Base-by-base conservation (phyloP, 2,888 invertebrate species). In the Drosophila koepferae region DNA sequence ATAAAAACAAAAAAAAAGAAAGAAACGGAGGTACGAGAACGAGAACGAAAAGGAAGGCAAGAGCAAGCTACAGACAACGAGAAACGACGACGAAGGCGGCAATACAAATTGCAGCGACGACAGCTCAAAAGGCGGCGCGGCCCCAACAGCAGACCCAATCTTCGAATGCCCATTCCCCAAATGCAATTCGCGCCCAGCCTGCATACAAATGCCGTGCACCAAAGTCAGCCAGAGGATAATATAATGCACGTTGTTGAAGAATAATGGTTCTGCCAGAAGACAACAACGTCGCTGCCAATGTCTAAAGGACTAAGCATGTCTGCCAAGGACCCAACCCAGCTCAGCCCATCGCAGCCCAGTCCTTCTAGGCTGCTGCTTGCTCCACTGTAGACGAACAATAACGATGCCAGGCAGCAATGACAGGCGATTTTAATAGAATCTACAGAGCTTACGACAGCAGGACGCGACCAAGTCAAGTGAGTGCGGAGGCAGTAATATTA, bases 401-500 rank as follows among this genome's bases (percentile, higher is more conserved):
- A 85, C 77, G 84, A 83, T 72, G 82, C 72, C 78, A 74, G 79
- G 71, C 81, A 82, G 76, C 89, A 91, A 84, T 91, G 91, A 91
- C 91, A 91, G 90, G 86, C 91, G 86, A 89, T 91, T 91, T 91
- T 91, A 91, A 91, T 90, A 84, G 90, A 87, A 91, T 89, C 78
- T 77, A 65, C 63, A 59, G 48, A n/a, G 36, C 38, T 43, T 28
- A 12, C 40, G n/a, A 46, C 54, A 44, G 12, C n/a, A 38, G 51
- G 20, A 44, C 41, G 46, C 23, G 49, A 28, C 20, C 40, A 14
- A 55, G 46, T 62, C 48, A 43, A 59, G 41, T 36, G 43, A 48
- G 53, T 41, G 51, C 63, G 49, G 20, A 44, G n/a, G 54, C 51
- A 78, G 43, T 20, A 74, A 74, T 67, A 75, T 67, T 67, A 78